These are phyloP conservation scores for Pelecanus crispus DNA, from an alignment of 2,113 vertebrate species.

Conservation along the genomic window DNA sequence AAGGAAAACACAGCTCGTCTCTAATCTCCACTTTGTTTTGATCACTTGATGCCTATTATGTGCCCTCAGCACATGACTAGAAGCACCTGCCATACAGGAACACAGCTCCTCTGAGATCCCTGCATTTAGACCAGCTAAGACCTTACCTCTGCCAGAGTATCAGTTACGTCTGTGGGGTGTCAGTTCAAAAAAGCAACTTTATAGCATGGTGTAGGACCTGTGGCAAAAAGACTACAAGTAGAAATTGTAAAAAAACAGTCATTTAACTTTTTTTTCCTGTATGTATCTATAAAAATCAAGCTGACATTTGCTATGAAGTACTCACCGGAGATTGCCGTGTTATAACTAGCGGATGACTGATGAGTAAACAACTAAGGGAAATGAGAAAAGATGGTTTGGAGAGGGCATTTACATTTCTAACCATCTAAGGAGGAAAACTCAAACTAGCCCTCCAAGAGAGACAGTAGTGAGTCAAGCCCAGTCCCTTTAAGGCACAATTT, in stretches of 20 bases:
- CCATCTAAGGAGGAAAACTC: not conserved
- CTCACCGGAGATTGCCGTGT: not conserved
- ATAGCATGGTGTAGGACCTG: not conserved
- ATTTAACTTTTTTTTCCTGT: not conserved
- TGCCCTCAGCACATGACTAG: not conserved
- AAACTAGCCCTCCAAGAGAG: not conserved
- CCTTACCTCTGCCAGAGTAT: not conserved
- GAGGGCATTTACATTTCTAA: not conserved
- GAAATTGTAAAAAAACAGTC: not conserved
- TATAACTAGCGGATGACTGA: not conserved
- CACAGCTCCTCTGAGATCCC: not conserved
- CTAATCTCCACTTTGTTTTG: not conserved
- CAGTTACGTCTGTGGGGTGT: not conserved
- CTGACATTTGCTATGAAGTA: not conserved
- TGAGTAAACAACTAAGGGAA: not conserved
- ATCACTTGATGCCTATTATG: not conserved
- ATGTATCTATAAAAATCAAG: not conserved
- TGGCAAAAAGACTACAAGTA: not conserved
- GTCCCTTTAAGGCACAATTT: not conserved
- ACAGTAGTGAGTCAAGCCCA: not conserved
- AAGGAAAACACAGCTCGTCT: not conserved
- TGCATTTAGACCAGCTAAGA: not conserved
- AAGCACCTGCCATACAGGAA: not conserved
- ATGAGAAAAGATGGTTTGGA: not conserved
- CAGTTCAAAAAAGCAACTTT: not conserved